Conservation (phyloP, 2,888 invertebrate species). For the Zaprionus lineosus region DNA sequence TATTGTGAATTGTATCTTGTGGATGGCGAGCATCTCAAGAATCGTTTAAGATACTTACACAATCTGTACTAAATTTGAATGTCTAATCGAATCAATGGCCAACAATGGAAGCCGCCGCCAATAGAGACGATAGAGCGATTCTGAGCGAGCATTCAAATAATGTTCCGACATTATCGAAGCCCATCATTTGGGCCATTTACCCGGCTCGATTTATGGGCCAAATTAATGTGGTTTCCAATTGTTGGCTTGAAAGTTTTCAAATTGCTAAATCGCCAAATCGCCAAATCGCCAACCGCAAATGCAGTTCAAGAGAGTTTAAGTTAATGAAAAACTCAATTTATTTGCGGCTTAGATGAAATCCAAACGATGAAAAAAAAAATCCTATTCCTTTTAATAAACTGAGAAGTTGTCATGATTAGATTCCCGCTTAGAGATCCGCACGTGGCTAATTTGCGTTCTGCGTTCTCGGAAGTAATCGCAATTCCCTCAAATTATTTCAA, state of each 20-base stretch:
- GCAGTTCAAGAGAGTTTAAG: constrained; percentile 59
- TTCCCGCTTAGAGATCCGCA: constrained; percentile 24
- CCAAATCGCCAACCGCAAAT: no score
- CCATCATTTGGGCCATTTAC: constrained; percentile 20
- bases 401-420: constrained; percentile 32
- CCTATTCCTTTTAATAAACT: constrained; percentile 5
- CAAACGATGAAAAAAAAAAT: no score
- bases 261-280: constrained; percentile 14
- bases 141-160: constrained; percentile 31
- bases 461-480: constrained; percentile 32
- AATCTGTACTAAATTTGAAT: constrained; percentile 39
- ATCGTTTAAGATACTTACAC: constrained; percentile 50
- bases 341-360: constrained; percentile 65
- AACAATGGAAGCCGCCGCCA: constrained; percentile 14
- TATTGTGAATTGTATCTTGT: constrained; percentile 35
- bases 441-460: constrained; percentile 40
- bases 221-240: constrained; percentile 50
- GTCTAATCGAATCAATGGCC: constrained; percentile 27
- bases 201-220: background rate
- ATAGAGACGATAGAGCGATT: constrained; percentile 45
- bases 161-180: constrained; percentile 12
- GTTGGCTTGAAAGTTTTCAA: constrained; percentile 35
- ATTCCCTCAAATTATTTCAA: background rate
- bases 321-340: constrained; percentile 52
- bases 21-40: constrained; percentile 43